Percentiles rank a stretch among this genome's conserved stretches.
phyloP scores from a whole-genome alignment of 1,140 invertebrate genomes.

The Panagrolaimus sp. region DNA sequence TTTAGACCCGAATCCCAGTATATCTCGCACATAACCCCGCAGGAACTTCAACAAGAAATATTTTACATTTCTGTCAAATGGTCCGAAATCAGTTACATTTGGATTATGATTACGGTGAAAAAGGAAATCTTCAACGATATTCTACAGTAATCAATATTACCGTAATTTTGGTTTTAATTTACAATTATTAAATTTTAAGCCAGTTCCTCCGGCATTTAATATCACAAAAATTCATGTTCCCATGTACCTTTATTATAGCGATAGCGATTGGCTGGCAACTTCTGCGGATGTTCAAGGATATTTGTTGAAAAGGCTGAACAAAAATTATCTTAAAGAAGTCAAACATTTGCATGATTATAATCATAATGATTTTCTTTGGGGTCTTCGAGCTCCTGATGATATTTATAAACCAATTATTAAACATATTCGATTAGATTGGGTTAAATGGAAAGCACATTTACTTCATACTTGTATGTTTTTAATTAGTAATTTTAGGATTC shows the following conservation, averaged over 20 bases:
- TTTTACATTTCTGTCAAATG: slow-evolving; percentile 67
- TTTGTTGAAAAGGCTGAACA: slow-evolving; percentile 21
- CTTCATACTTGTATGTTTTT: too few species aligned
- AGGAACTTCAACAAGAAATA: slow-evolving; percentile 73
- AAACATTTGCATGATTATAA: slow-evolving; percentile 39
- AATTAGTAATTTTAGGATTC: too few species aligned
- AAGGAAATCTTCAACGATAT: slow-evolving; percentile 35
- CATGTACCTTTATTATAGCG: slow-evolving; percentile 41
- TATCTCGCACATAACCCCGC: slow-evolving; percentile 76
- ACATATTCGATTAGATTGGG: background rate
- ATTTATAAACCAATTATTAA: slow-evolving; percentile 48
- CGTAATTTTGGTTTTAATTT: too few species aligned
- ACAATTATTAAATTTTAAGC: too few species aligned
- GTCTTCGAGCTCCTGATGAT: slow-evolving; percentile 42
- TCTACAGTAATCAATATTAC: too few species aligned
- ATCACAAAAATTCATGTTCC: slow-evolving; percentile 30
- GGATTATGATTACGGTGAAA: slow-evolving; percentile 46
- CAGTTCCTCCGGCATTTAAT: slow-evolving; percentile 18
- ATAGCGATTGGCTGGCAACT: slow-evolving; percentile 44
- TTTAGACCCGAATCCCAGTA: slow-evolving; percentile 69
- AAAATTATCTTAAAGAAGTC: slow-evolving; percentile 19
- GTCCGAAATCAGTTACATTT: slow-evolving; percentile 27
- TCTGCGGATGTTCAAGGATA: slow-evolving; percentile 37
- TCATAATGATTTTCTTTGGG: slow-evolving; percentile 53
- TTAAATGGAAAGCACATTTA: too few species aligned